Conservation (phyloP, 2,888 invertebrate genomes). For the Herminia tarsipennalis region DNA sequence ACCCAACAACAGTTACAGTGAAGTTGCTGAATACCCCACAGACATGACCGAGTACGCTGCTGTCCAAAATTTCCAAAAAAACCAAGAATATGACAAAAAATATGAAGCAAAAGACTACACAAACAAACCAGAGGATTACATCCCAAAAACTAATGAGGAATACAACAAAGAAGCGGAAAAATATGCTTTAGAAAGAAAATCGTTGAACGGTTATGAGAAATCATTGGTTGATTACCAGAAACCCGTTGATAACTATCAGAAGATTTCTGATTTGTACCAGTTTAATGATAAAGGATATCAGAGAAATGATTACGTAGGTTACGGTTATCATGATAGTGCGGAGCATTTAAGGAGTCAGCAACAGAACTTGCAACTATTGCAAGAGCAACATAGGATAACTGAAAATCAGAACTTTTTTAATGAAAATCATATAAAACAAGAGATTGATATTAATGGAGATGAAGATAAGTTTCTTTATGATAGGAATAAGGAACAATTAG, state of each 20-base stretch:
- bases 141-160: slow-evolving; percentile 76
- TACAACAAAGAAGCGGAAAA: slow-evolving; percentile 78
- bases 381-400: slow-evolving; percentile 66
- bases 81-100: slow-evolving; percentile 43
- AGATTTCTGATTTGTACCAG: slow-evolving; percentile 39
- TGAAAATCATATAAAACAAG: slow-evolving; percentile 76
- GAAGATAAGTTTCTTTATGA: slow-evolving; percentile 74
- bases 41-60: slow-evolving; percentile 7
- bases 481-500: slow-evolving; percentile 63
- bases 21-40: slow-evolving; percentile 41
- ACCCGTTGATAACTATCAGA: slow-evolving; percentile 45
- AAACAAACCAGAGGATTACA: slow-evolving; percentile 64
- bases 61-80: slow-evolving; percentile 5
- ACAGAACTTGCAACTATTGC: slow-evolving; percentile 71
- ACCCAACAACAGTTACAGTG: slow-evolving; percentile 65
- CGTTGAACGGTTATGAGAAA: slow-evolving; percentile 65
- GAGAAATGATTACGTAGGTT: slow-evolving; percentile 37
- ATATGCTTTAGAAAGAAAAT: slow-evolving; percentile 71
- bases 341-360: slow-evolving; percentile 72
- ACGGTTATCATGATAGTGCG: slow-evolving; percentile 60
- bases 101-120: slow-evolving; percentile 72
- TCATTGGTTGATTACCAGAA: slow-evolving; percentile 36
- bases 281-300: slow-evolving; percentile 48
- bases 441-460: slow-evolving; percentile 66
- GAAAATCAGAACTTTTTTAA: slow-evolving; percentile 75